Percentiles rank a stretch among this genome's conserved stretches.
Conservation (phyloP, 2,113 vertebrate species). For the Chloroceryle aenea region DNA sequence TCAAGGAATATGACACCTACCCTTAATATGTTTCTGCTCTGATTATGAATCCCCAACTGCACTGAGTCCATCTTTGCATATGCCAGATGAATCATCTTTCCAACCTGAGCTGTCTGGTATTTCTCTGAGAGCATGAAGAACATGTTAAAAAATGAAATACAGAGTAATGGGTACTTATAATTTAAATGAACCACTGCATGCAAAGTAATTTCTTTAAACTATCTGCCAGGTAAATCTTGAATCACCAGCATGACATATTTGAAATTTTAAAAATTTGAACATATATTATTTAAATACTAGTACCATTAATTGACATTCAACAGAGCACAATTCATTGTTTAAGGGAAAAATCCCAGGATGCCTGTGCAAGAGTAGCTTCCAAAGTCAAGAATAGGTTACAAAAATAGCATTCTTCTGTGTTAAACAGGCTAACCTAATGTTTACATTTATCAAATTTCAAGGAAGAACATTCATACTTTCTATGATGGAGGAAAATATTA, state of each 20-base stretch:
- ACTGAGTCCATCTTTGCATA: conserved; percentile 27
- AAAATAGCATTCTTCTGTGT: background rate
- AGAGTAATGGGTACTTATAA: conserved; percentile 52
- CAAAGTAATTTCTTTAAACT: conserved; percentile 56
- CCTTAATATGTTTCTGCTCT: conserved; percentile 45
- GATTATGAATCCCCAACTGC: conserved; percentile 45
- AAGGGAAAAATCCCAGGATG: background rate
- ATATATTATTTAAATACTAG: conserved; percentile 44
- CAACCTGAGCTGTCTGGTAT: conserved; percentile 32
- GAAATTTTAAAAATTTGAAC: conserved; percentile 44
- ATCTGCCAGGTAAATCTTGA: conserved; percentile 51
- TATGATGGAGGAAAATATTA: background rate
- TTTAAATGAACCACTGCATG: conserved; percentile 56
- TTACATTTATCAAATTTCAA: background rate
- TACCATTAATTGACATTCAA: conserved; percentile 34
- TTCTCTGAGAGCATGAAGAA: conserved; percentile 48
- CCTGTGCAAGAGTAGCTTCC: background rate
- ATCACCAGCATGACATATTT: background rate
- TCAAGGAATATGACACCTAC: conserved; percentile 55
- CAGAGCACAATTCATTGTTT: background rate
- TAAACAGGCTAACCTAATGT: background rate
- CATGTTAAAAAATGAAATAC: conserved; percentile 67
- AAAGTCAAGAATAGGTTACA: background rate
- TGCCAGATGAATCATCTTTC: conserved; percentile 40
- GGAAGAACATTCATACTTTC: background rate